A percentile compares a stretch with the other conserved stretches of the same genome.
phyloP scores from a whole-genome alignment of 2,113 vertebrate species.

The Parotia lawesii region DNA sequence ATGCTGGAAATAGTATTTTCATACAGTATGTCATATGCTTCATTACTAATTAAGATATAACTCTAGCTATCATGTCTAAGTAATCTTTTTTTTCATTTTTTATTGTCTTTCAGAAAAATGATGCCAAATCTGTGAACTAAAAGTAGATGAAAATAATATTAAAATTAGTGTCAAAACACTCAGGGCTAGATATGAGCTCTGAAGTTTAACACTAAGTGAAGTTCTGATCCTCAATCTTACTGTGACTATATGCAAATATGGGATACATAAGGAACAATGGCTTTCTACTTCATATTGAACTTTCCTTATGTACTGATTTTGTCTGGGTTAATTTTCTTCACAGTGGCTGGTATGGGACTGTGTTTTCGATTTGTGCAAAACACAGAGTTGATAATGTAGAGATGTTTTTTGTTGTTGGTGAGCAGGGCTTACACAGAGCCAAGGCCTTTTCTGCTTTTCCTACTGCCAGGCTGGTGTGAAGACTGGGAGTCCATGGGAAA shows the following conservation, averaged over 20 bases:
- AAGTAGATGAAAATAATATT: neutral
- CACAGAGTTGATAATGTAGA: neutral
- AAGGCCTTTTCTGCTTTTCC: neutral
- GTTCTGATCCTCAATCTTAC: neutral
- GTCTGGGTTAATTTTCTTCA: neutral
- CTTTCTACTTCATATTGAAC: neutral
- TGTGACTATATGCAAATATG: neutral
- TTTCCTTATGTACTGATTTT: neutral
- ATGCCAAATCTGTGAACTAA: neutral
- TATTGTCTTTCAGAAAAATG: neutral
- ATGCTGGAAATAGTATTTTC: neutral
- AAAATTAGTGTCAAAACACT: neutral
- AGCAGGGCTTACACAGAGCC: neutral
- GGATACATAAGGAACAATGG: neutral
- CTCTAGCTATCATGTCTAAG: neutral
- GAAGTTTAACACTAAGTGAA: neutral
- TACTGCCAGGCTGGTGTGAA: neutral
- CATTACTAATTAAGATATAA: neutral
- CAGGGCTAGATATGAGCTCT: neutral
- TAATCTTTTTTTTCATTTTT: neutral
- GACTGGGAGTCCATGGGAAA: neutral
- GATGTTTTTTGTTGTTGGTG: neutral
- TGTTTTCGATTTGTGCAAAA: neutral
- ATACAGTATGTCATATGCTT: neutral
- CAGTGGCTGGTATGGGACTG: neutral